Base-by-base conservation (phyloP, 2,113 vertebrate species). In the Phalacrocorax carbo region DNA sequence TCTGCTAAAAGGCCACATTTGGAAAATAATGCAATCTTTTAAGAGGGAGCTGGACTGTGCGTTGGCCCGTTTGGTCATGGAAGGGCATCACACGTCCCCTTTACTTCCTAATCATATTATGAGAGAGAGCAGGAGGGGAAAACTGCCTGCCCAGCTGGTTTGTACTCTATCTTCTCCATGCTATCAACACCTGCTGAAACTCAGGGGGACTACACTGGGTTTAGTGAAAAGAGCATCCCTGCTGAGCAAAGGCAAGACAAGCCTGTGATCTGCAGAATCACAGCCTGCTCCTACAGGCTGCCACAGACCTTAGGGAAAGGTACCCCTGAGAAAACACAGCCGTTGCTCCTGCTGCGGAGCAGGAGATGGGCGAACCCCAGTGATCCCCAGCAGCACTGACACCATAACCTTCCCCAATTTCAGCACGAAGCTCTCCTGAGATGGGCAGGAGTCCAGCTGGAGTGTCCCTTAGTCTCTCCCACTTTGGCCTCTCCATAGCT, bases 211-310 rank as follows among this genome's bases (percentile, higher is more conserved):
- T 80, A 27, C 38, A 69, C 32, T 4, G 15, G 76, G 30, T 78
- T 82, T 82, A 84, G 65, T 36, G 88, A 61, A 71, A 80, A 93
- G 49, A 89, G 88, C 83, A 91, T 91, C 93, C 86, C 77, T 64
- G 88, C 77, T 51, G 82, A 94, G 96, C n/a, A 40, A 61, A 88
- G 61, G 51, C 76, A 93, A 94, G 77, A 54, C 58, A 38, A 88
- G 76, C 51, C 15, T 18, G 25, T 29, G 90, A 61, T 79, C 44
- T 85, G 60, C 36, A 71, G 89, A 57, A 94, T 78, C 72, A 7
- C 82, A 77, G 76, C 81, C 77, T 75, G 72, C 38, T 92, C 80
- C 71, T 54, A 34, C 18, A 2, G 49, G 46, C 75, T 91, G 82
- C 58, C 40, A 62, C 9, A 6, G 51, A 57, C 48, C 61, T 19